phyloP scores from a whole-genome alignment of 2,797 vertebrate species.

The Bradypodion ventrale region DNA sequence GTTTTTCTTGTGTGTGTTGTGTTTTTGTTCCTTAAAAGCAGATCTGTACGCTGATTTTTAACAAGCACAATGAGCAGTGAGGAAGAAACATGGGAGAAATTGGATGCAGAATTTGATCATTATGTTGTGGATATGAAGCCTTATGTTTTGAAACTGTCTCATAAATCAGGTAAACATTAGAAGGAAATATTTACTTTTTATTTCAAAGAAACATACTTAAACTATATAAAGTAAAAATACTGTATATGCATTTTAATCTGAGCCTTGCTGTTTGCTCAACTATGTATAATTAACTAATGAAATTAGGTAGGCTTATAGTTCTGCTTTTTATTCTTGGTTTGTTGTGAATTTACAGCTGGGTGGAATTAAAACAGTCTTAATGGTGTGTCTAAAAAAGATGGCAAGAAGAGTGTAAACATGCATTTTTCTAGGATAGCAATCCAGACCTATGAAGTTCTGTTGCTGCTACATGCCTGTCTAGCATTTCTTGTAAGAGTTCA shows the following conservation, averaged over 20 bases:
- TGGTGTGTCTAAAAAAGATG: too few relatives aligned
- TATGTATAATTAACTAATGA: background rate
- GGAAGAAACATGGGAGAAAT: constrained; percentile 80
- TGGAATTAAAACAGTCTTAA: too few relatives aligned
- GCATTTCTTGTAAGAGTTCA: too few relatives aligned
- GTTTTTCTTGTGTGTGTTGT: background rate
- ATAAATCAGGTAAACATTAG: constrained; percentile 81
- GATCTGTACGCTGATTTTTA: constrained; percentile 47
- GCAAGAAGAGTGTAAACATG: too few relatives aligned
- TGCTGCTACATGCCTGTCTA: too few relatives aligned
- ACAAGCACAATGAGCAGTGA: constrained; percentile 77
- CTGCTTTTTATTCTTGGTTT: background rate
- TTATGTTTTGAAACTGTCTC: constrained; percentile 84
- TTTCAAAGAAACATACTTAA: background rate
- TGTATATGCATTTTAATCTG: background rate
- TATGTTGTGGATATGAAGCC: constrained; percentile 91
- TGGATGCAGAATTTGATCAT: constrained; percentile 90
- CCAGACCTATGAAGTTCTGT: too few relatives aligned
- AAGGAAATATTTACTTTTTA: background rate
- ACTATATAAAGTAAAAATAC: background rate
- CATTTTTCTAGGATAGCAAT: too few relatives aligned
- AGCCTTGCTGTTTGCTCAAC: background rate
- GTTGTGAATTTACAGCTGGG: background rate
- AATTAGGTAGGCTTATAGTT: background rate
- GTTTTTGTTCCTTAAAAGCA: background rate